Percentiles rank a stretch among this genome's conserved stretches.
phyloP scores from a whole-genome alignment of 1,140 invertebrate species.

The Idris sp. region DNA sequence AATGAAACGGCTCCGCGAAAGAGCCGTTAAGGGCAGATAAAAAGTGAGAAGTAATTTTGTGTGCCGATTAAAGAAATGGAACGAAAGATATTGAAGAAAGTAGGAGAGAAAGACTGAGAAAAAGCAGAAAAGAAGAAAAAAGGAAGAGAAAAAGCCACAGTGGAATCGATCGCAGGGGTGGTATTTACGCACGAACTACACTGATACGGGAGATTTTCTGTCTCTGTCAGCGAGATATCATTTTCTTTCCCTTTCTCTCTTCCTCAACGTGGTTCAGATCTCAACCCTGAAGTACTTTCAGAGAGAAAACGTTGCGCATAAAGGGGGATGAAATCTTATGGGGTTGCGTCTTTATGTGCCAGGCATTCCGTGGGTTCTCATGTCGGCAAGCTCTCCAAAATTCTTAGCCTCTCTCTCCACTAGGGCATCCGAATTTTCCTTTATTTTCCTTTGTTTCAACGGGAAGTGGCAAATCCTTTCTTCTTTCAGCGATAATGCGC shows the following conservation, averaged over 20 bases:
- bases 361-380: slow-evolving; percentile 74
- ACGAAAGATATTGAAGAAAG: slow-evolving; percentile 56
- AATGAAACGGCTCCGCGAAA: slow-evolving; percentile 38
- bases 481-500: slow-evolving; percentile 63
- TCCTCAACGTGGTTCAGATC: too few species aligned
- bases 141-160: slow-evolving; percentile 40
- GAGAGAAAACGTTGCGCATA: slow-evolving; percentile 68
- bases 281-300: slow-evolving; percentile 64
- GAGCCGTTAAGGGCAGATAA: slow-evolving; percentile 50
- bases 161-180: slow-evolving; percentile 61
- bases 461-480: slow-evolving; percentile 63
- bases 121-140: slow-evolving; percentile 42
- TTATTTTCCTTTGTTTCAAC: slow-evolving; percentile 65
- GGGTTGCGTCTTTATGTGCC: slow-evolving; percentile 70
- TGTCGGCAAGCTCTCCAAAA: slow-evolving; percentile 71
- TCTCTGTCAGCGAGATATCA: slow-evolving; percentile 37
- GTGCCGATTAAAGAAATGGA: slow-evolving; percentile 60
- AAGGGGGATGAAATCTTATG: slow-evolving; percentile 74
- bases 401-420: slow-evolving; percentile 59
- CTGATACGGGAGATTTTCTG: slow-evolving; percentile 60
- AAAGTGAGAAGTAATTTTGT: slow-evolving; percentile 59
- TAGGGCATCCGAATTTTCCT: slow-evolving; percentile 63
- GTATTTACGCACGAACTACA: slow-evolving; percentile 72
- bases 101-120: slow-evolving; percentile 27
- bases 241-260: slow-evolving; percentile 26